A percentile compares a stretch with the other conserved stretches of the same genome.
Conservation (phyloP, 2,113 vertebrate species). For the Vanacampus margaritifer region DNA sequence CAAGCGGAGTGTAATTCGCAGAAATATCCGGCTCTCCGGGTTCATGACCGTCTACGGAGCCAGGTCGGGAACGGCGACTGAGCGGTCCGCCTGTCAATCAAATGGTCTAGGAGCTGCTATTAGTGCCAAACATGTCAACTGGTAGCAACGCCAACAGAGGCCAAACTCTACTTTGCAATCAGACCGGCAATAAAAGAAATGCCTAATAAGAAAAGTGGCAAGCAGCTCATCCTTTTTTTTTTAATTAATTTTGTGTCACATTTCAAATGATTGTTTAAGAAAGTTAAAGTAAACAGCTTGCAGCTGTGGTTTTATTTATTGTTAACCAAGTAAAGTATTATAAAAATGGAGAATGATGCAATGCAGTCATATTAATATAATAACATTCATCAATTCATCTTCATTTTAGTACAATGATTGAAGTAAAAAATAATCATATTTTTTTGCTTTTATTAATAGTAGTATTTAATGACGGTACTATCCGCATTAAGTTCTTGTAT, state of each 20-base stretch:
- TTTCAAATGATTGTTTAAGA: background rate
- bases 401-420: background rate
- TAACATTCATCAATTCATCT: background rate
- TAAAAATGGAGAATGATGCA: background rate
- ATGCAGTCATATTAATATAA: background rate
- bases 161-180: constrained; percentile 20
- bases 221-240: background rate
- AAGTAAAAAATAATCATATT: no score
- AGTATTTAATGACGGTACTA: background rate
- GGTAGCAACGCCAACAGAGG: constrained; percentile 16
- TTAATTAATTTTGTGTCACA: background rate
- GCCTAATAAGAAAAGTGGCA: background rate
- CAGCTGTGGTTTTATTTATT: background rate
- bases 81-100: constrained; percentile 22
- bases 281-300: background rate
- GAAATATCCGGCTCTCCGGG: constrained; percentile 50
- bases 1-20: constrained; percentile 13
- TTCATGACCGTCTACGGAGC: constrained; percentile 11
- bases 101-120: constrained; percentile 33
- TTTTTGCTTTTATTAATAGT: background rate
- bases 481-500: background rate
- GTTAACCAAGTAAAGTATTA: background rate
- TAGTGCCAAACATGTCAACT: constrained; percentile 29
- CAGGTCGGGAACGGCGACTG: background rate
- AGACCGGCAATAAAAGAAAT: background rate